Evolutionary conservation across 2,113 vertebrate genomes (phyloP).

Genomic region (Mesembrinibis cayennensis): DNA sequence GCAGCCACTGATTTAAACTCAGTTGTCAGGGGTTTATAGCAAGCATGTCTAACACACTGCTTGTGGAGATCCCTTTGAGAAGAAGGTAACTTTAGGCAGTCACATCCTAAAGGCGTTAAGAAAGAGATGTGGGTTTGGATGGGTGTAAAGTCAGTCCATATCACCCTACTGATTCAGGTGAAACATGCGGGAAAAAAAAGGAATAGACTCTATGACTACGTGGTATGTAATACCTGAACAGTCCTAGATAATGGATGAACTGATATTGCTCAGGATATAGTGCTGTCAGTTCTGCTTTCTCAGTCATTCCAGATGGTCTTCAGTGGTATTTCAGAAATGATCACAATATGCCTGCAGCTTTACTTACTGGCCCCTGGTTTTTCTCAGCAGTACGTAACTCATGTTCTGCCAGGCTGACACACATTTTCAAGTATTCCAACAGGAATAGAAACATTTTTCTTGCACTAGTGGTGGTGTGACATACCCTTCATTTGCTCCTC

Average conservation of each 20-base stretch:
- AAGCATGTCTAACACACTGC: not conserved
- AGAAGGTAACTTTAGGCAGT: not conserved
- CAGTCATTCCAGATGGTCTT: not conserved
- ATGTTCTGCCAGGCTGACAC: not conserved
- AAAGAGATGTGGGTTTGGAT: accelerated
- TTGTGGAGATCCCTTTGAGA: not conserved
- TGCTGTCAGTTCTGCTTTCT: not conserved
- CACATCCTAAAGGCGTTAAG: not conserved
- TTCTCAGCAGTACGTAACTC: not conserved
- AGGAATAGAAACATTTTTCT: not conserved
- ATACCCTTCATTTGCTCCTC: slow-evolving; percentile 17
- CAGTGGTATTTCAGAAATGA: not conserved
- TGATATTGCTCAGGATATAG: not conserved
- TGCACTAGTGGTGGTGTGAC: not conserved
- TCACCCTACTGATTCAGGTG: not conserved
- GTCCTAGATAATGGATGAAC: not conserved
- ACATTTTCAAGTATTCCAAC: not conserved
- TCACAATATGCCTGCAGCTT: not conserved
- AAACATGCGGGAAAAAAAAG: not conserved
- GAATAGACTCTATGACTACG: not conserved
- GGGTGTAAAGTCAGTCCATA: not conserved
- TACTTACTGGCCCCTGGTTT: not conserved
- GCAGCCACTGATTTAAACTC: not conserved
- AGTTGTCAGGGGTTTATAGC: not conserved
- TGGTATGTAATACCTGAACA: not conserved